Percentiles rank a stretch among this genome's conserved stretches.
Evolutionary conservation across 2,888 invertebrate genomes (phyloP).

Genomic region (Cordilura impudica): DNA sequence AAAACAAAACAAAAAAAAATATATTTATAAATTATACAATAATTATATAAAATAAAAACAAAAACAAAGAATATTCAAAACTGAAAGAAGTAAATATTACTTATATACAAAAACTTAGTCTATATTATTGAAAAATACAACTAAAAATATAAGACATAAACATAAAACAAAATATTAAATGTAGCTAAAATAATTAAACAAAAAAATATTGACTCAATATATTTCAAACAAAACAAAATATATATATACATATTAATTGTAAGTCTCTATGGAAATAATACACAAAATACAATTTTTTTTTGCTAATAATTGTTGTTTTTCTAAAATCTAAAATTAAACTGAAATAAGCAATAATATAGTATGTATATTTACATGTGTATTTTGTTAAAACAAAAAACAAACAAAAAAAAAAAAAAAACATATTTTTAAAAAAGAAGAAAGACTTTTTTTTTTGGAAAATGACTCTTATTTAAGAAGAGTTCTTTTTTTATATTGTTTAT

Average conservation of each 20-base stretch:
- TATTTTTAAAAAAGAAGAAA: conserved; percentile 50
- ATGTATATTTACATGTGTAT: conserved; percentile 59
- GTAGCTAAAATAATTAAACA: conserved; percentile 26
- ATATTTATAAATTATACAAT: conserved; percentile 59
- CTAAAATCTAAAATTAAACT: conserved; percentile 36
- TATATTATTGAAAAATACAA: conserved; percentile 19
- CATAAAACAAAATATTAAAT: conserved; percentile 20
- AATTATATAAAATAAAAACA: conserved; percentile 21
- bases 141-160: background rate
- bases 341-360: conserved; percentile 58
- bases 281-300: conserved; percentile 47
- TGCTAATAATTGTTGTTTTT: conserved; percentile 58
- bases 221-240: conserved; percentile 32
- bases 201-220: conserved; percentile 45
- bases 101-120: conserved; percentile 35
- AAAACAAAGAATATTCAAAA: conserved; percentile 18
- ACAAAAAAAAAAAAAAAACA: conserved; percentile 35
- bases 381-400: conserved; percentile 46
- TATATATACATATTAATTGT: conserved; percentile 20
- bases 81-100: background rate
- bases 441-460: conserved; percentile 50
- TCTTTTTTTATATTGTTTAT: conserved; percentile 52
- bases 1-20: conserved; percentile 28
- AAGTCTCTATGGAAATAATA: conserved; percentile 32
- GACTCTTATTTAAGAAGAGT: conserved; percentile 34